phyloP scores from a whole-genome alignment of 2,888 invertebrate genomes.

The Bibio marci region DNA sequence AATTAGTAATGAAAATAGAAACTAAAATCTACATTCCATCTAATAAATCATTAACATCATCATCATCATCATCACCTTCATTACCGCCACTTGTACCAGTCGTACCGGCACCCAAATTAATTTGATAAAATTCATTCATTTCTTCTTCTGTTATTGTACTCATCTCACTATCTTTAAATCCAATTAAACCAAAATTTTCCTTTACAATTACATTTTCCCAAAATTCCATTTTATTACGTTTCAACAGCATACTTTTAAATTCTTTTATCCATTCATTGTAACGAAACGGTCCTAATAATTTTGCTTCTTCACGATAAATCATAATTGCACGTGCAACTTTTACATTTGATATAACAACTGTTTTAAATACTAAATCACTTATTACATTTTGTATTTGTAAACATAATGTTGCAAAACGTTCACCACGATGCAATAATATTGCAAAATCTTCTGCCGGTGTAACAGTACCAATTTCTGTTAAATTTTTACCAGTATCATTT shows the following conservation, averaged over 20 bases:
- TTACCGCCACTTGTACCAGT: too few species aligned
- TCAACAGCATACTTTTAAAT: constrained; percentile 4
- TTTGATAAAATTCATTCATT: constrained; percentile 2
- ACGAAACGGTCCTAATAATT: constrained; percentile 3
- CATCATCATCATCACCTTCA: too few species aligned
- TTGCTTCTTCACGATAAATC: constrained; percentile 15
- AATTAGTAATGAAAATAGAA: too few species aligned
- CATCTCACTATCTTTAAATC: constrained; percentile 3
- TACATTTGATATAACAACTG: constrained; percentile 15
- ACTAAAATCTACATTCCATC: too few species aligned
- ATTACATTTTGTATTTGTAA: constrained; percentile 22
- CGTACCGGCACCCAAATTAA: too few species aligned
- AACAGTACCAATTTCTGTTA: constrained; percentile 35
- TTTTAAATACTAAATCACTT: constrained; percentile 17
- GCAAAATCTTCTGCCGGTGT: constrained; percentile 43
- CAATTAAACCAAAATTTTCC: constrained; percentile 7
- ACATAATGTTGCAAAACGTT: constrained; percentile 17
- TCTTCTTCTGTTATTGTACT: constrained; percentile 6
- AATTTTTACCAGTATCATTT: constrained; percentile 1
- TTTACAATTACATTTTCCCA: constrained; percentile 5
- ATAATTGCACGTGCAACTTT: constrained; percentile 18
- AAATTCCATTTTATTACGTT: constrained; percentile 4
- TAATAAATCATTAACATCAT: too few species aligned
- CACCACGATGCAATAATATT: constrained; percentile 28
- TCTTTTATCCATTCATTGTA: constrained; percentile 8